Base-by-base conservation (phyloP, 2,888 invertebrate genomes). In the Aproaerema taeniolella region DNA sequence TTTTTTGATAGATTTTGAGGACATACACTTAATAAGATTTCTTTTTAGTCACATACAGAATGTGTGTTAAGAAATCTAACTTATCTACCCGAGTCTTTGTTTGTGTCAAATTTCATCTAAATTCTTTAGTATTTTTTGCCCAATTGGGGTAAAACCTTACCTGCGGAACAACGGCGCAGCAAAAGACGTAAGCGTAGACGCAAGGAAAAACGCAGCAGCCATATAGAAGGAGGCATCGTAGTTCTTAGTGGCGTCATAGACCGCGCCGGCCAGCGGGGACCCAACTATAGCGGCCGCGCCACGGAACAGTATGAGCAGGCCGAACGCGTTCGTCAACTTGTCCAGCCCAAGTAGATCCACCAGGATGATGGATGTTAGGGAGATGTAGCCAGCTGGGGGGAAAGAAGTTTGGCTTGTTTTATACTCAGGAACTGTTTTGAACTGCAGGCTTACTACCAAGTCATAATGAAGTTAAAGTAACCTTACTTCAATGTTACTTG, bases 311-410 rank as follows among this genome's bases (percentile, higher is more conserved):
- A 98, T 97, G 40, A 99, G 89, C 47, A 99, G 89, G 8, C 99
- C 99, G 81, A 99, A 99, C 32, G 98, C 98, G 75, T 97, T 99
- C 32, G 99, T 99, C 54, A 99, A 86, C 72, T 95, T 95, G 69
- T 98, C 98, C 68, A 99, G 87, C 1, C 99, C 99, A 33, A 99
- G 89, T 25, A 99, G 89, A 76, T 99, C 98, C 53, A 98, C 98
- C 47, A 99, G 89, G 67, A 99, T 97, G 68, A 99, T 98, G 34
- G 99, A 99, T 29, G 99, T 99, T 43, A 99, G 88, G 7, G 98
- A 98, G 65, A 99, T 98, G 86, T 97, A 99, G 46, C 98, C 98
- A 47, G 98, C 96, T 96, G 88, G 54, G 95, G 14, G 78, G 75
- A 32, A 20, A 26, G 8, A n/a, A n/a, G n/a, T n/a, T n/a, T n/a